These are phyloP conservation scores for Rhagonycha fulva DNA, from an alignment of 2,888 invertebrate species.

Conservation along the genomic window DNA sequence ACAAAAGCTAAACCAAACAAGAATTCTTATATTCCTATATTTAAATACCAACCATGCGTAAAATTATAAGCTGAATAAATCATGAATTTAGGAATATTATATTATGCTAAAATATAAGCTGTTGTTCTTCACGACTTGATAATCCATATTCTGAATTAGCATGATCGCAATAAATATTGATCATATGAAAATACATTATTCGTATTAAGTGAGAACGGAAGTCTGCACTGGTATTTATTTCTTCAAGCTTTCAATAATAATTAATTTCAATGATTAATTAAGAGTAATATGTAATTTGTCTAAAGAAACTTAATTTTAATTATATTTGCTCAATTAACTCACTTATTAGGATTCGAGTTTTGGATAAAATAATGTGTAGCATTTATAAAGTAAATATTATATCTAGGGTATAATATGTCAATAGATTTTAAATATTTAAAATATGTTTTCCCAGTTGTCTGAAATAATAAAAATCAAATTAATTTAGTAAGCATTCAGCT, in stretches of 20 bases:
- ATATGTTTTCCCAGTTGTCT: no score
- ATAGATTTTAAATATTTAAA: no score
- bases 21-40: background rate
- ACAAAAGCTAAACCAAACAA: background rate
- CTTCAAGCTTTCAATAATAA: background rate
- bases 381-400: no score
- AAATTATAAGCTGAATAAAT: background rate
- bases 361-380: no score
- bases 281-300: background rate
- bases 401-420: no score
- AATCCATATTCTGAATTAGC: background rate
- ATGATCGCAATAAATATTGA: background rate
- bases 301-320: background rate
- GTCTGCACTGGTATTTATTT: background rate
- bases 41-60: background rate
- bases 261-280: background rate
- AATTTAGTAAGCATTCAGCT: no score
- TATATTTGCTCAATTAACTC: background rate
- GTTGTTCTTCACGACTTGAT: background rate
- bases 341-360: no score
- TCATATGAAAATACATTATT: no score
- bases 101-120: background rate
- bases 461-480: no score
- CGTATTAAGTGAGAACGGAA: background rate
- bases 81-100: background rate